These are phyloP conservation scores for Adelges cooleyi DNA, from an alignment of 1,140 invertebrate genomes.

Conservation along the genomic window DNA sequence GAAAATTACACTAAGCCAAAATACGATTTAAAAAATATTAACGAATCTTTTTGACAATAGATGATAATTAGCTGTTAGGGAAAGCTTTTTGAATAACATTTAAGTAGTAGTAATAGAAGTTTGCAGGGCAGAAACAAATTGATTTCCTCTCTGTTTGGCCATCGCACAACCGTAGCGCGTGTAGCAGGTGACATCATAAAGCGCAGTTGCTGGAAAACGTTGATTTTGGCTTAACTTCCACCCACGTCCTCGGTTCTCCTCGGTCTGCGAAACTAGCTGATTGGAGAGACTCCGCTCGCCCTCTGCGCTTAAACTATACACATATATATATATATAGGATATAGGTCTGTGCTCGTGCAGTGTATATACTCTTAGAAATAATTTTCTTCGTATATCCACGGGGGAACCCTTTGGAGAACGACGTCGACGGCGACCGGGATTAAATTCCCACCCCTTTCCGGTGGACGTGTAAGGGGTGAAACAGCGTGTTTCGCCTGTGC, in stretches of 20 bases:
- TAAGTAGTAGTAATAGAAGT: too few relatives aligned
- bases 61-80: too few relatives aligned
- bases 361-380: neutral
- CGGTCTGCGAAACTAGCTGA: neutral
- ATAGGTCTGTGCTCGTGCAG: neutral
- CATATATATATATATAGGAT: neutral
- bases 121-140: neutral
- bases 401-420: conserved; percentile 6
- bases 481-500: neutral
- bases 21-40: too few relatives aligned
- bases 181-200: conserved; percentile 27
- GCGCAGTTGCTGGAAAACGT: conserved; percentile 15
- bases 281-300: neutral
- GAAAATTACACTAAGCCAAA: too few relatives aligned
- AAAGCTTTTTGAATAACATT: too few relatives aligned
- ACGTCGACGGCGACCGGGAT: neutral
- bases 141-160: neutral
- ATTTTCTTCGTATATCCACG: neutral
- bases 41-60: too few relatives aligned
- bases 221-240: neutral
- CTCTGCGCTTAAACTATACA: neutral
- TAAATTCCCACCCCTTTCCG: neutral
- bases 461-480: too few relatives aligned
- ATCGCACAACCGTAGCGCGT: too few relatives aligned
- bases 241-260: neutral